Evolutionary conservation across 2,797 vertebrate species (phyloP).

Genomic region (Synaphobranchus kaupii): DNA sequence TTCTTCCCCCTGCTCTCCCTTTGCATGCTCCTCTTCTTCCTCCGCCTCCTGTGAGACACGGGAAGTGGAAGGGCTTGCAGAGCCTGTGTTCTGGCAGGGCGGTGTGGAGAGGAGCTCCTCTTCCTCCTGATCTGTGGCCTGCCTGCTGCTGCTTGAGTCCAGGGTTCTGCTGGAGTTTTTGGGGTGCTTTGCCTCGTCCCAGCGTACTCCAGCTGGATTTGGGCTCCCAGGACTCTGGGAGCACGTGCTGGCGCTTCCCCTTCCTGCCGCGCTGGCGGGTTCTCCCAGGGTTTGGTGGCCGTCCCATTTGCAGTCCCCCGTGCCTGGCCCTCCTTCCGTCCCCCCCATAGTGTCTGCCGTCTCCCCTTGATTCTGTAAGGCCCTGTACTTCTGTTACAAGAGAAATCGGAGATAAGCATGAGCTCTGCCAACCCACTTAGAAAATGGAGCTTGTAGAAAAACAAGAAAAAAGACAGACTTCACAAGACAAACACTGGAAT

Average conservation of each 20-base stretch:
- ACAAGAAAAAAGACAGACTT: neutral
- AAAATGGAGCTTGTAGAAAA: neutral
- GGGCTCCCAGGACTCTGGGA: slow-evolving; percentile 6
- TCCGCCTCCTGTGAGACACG: slow-evolving; percentile 34
- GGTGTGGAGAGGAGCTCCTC: slow-evolving; percentile 16
- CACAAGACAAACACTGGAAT: neutral
- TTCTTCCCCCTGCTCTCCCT: slow-evolving; percentile 23
- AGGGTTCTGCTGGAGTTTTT: neutral
- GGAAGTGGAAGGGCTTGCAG: neutral
- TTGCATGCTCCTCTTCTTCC: slow-evolving; percentile 31
- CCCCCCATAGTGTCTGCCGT: slow-evolving; percentile 36
- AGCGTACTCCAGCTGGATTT: neutral
- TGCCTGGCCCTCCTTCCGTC: neutral
- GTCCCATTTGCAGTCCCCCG: slow-evolving; percentile 27
- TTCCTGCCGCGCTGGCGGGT: neutral
- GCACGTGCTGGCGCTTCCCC: slow-evolving; percentile 14
- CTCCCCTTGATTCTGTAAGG: slow-evolving; percentile 50
- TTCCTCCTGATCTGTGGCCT: slow-evolving; percentile 1
- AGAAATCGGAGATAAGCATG: neutral
- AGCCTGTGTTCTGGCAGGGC: neutral
- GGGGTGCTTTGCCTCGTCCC: neutral
- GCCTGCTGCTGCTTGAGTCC: neutral
- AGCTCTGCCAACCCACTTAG: neutral
- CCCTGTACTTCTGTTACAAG: slow-evolving; percentile 63
- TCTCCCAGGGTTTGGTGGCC: neutral